Percentiles rank a stretch among this genome's conserved stretches.
phyloP scores from a whole-genome alignment of 2,888 invertebrate species.

The Leptogaster cylindrica region DNA sequence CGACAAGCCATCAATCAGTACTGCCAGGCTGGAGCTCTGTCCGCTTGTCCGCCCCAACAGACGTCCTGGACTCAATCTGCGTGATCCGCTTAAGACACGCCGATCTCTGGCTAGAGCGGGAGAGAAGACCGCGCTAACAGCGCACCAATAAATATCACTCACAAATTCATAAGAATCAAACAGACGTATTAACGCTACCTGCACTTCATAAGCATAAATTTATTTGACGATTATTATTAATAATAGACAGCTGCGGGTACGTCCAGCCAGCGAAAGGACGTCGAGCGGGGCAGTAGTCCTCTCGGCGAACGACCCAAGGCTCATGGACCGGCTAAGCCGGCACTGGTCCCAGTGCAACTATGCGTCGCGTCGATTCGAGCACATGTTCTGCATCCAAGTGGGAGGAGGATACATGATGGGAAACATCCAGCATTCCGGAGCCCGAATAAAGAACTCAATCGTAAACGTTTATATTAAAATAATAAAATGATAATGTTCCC shows the following conservation, averaged over 20 bases:
- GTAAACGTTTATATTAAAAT: constrained; percentile 48
- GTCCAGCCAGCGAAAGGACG: neutral
- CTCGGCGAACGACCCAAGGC: neutral
- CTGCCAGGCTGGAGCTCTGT: neutral
- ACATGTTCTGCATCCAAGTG: constrained; percentile 39
- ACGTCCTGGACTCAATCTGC: neutral
- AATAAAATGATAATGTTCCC: constrained; percentile 43
- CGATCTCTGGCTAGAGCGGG: neutral
- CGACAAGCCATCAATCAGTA: constrained; percentile 29
- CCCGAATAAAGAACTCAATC: constrained; percentile 46
- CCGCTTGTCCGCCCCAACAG: constrained; percentile 27
- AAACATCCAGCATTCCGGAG: neutral
- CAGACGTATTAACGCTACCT: constrained; percentile 48
- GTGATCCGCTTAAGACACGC: constrained; percentile 26
- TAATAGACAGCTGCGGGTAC: constrained; percentile 40
- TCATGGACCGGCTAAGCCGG: neutral
- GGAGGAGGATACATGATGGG: constrained; percentile 44
- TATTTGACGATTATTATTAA: constrained; percentile 45
- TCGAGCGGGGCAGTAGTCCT: neutral
- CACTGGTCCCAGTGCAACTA: neutral
- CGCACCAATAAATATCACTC: constrained; percentile 45
- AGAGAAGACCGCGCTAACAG: constrained; percentile 9
- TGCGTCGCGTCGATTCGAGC: constrained; percentile 1
- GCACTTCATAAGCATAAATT: constrained; percentile 47
- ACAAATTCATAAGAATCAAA: constrained; percentile 46